Conservation (phyloP, 2,113 vertebrate species). For the Hydropotes inermis region DNA sequence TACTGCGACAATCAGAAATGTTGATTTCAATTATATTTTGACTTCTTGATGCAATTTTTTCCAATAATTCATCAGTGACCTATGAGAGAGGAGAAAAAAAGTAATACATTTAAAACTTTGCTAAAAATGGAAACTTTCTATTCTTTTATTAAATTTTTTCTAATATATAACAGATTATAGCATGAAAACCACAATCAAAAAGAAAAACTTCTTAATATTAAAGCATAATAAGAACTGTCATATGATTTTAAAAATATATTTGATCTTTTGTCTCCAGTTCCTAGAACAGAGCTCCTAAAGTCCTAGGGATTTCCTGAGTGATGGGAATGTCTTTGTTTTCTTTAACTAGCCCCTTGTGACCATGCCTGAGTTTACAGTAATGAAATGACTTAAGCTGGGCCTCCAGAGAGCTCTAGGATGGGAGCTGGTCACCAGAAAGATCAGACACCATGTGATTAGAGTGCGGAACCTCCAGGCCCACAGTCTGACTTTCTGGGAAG, state of each 20-base stretch:
- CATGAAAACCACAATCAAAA: not conserved
- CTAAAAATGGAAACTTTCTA: not conserved
- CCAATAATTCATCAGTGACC: conserved; percentile 95
- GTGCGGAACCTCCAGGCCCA: not conserved
- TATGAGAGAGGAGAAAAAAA: conserved; percentile 70
- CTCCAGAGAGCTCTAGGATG: not conserved
- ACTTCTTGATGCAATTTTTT: conserved; percentile 95
- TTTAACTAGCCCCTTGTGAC: not conserved
- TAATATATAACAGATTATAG: not conserved
- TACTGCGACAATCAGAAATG: conserved; percentile 96
- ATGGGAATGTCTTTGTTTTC: not conserved
- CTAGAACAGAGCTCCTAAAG: not conserved
- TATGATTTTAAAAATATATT: not conserved
- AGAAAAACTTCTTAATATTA: conserved; percentile 11
- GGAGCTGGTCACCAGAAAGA: not conserved
- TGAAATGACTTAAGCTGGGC: not conserved
- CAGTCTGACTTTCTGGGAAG: not conserved
- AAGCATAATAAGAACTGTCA: not conserved
- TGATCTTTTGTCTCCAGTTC: not conserved
- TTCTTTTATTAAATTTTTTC: not conserved
- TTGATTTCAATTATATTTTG: conserved; percentile 98
- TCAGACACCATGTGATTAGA: not conserved
- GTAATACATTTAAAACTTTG: conserved; percentile 20
- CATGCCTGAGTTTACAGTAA: not conserved
- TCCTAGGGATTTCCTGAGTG: not conserved